A percentile compares a stretch with the other conserved stretches of the same genome.
phyloP scores from a whole-genome alignment of 2,888 invertebrate species.

The Nemotelus nigrinus region DNA sequence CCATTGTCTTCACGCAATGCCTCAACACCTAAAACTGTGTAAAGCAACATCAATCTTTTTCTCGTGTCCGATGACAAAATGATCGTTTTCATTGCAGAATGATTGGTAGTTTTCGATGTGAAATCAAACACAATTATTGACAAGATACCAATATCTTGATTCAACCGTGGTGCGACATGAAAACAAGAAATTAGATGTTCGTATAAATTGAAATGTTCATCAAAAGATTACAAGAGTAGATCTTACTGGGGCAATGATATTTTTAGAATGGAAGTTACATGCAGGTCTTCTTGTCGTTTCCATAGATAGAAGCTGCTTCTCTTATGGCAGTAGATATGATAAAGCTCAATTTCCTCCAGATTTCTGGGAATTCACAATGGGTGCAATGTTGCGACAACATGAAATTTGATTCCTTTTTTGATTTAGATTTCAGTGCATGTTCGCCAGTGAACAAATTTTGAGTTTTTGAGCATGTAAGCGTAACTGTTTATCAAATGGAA shows the following conservation, averaged over 20 bases:
- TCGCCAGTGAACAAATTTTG: no score
- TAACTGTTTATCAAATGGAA: no score
- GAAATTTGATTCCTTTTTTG: no score
- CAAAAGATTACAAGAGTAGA: conserved; percentile 41
- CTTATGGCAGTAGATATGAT: no score
- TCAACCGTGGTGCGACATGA: conserved; percentile 31
- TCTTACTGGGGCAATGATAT: conserved; percentile 23
- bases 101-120: conserved; percentile 42
- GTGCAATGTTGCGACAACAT: no score
- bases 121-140: conserved; percentile 35
- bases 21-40: conserved; percentile 15
- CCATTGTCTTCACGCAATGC: neutral
- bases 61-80: conserved; percentile 28
- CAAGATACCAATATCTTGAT: conserved; percentile 44
- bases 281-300: no score
- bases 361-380: no score
- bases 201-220: conserved; percentile 41
- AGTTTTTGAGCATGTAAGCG: no score
- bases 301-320: no score
- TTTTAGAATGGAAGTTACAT: neutral
- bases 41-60: conserved; percentile 31
- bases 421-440: no score
- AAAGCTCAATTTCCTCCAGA: no score
- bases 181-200: conserved; percentile 35
- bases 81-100: conserved; percentile 25